A percentile compares a stretch with the other conserved stretches of the same genome.
phyloP scores from a whole-genome alignment of 53 echinoderm and acorn worm species.

The Luidia sarsii region DNA sequence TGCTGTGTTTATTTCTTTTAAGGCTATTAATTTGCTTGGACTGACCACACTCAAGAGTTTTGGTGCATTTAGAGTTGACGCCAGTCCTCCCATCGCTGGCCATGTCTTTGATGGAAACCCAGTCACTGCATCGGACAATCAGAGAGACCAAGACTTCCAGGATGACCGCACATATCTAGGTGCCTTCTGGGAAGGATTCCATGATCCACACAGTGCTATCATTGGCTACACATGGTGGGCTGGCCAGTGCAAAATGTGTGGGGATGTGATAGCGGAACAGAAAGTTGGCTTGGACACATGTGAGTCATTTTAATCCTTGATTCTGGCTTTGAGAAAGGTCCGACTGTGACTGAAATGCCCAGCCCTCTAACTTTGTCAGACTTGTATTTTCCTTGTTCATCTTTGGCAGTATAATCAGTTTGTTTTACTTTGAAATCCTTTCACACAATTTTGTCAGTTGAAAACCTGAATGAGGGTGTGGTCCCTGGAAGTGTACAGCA shows the following conservation, averaged over 20 bases:
- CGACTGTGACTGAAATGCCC: neutral
- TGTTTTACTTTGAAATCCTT: neutral
- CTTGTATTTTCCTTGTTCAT: neutral
- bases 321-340: neutral
- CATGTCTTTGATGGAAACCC: constrained; percentile 54
- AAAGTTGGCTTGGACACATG: constrained; percentile 39
- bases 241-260: constrained; percentile 48
- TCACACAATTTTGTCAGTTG: neutral
- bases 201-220: constrained; percentile 52
- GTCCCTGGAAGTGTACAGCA: too few relatives aligned
- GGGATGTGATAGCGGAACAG: constrained; percentile 46
- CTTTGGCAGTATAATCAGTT: neutral
- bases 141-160: constrained; percentile 58
- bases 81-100: constrained; percentile 59
- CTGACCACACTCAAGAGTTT: neutral
- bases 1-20: neutral
- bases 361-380: neutral
- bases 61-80: constrained; percentile 48
- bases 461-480: neutral
- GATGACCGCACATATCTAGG: constrained; percentile 20
- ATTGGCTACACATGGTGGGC: constrained; percentile 43
- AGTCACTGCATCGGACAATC: neutral
- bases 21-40: constrained; percentile 16
- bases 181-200: constrained; percentile 69
- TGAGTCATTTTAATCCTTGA: neutral